A percentile compares a stretch with the other conserved stretches of the same genome.
phyloP scores from a whole-genome alignment of 2,888 invertebrate genomes.

The Patella caerulea region DNA sequence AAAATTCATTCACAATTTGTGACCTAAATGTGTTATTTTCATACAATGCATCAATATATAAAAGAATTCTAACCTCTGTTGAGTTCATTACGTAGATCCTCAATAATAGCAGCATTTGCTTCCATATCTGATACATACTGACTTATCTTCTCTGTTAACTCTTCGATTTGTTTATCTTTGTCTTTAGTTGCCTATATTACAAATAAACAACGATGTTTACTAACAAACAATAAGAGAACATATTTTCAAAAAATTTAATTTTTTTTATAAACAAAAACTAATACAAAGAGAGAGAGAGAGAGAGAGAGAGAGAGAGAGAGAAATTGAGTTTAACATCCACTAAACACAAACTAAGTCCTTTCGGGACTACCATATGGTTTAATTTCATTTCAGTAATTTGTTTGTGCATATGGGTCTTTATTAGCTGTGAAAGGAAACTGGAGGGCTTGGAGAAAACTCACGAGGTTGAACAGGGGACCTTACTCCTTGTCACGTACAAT shows the following conservation, averaged over 20 bases:
- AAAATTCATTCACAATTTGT: too few relatives aligned
- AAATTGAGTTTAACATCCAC: too few relatives aligned
- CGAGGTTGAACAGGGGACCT: too few relatives aligned
- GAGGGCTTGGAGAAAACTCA: too few relatives aligned
- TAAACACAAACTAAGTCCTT: too few relatives aligned
- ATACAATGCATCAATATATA: background rate
- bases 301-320: too few relatives aligned
- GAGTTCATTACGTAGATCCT: constrained; percentile 77
- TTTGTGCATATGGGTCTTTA: too few relatives aligned
- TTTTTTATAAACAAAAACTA: background rate
- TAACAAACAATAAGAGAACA: background rate
- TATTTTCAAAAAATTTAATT: background rate
- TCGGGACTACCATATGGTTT: too few relatives aligned
- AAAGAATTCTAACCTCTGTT: constrained; percentile 54
- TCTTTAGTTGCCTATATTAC: constrained; percentile 74
- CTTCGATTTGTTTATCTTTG: constrained; percentile 80
- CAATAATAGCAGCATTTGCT: constrained; percentile 80
- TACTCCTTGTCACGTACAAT: too few relatives aligned
- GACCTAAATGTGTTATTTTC: background rate
- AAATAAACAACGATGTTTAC: background rate
- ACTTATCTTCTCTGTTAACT: constrained; percentile 82
- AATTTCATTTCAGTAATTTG: too few relatives aligned
- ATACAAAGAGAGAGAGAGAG: too few relatives aligned
- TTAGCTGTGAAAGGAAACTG: too few relatives aligned
- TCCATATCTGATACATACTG: constrained; percentile 80